phyloP scores from a whole-genome alignment of 2,888 invertebrate genomes.

The Anthophora plumipes region DNA sequence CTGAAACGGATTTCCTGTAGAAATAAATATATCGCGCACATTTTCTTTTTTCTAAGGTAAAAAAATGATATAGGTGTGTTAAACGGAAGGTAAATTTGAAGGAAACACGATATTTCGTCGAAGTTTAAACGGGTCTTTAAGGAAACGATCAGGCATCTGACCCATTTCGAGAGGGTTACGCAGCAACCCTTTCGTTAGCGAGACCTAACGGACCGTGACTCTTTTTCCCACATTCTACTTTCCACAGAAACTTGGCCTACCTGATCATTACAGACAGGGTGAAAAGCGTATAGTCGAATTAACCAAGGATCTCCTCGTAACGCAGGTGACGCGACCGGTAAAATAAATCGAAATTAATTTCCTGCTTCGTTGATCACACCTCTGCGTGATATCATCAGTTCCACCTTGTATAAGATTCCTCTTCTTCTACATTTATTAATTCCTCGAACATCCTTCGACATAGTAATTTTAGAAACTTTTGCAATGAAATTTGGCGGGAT shows the following conservation, averaged over 20 bases:
- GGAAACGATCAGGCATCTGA: constrained; percentile 76
- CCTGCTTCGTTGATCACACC: constrained; percentile 37
- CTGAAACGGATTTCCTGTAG: too few species aligned
- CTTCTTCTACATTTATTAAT: too few species aligned
- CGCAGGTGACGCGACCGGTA: constrained; percentile 61
- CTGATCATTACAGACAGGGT: constrained; percentile 64
- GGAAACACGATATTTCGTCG: constrained; percentile 80
- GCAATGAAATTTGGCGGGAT: too few species aligned
- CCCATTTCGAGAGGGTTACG: constrained; percentile 74
- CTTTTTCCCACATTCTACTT: constrained; percentile 83
- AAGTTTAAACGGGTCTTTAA: constrained; percentile 78
- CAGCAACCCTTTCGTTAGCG: constrained; percentile 79
- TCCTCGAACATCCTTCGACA: too few species aligned
- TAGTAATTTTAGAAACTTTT: too few species aligned
- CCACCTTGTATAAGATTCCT: too few species aligned
- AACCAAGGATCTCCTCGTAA: constrained; percentile 50
- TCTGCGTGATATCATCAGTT: not conserved
- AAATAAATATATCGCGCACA: too few species aligned
- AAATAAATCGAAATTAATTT: constrained; percentile 59
- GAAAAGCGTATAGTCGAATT: constrained; percentile 25
- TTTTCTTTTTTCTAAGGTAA: not conserved
- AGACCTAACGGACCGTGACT: constrained; percentile 80
- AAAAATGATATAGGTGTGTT: constrained; percentile 1
- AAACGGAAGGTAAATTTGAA: not conserved
- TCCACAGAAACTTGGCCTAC: constrained; percentile 73